Percentiles rank a stretch among this genome's conserved stretches.
phyloP scores from a whole-genome alignment of 1,140 invertebrate species.

The Maconellicoccus hirsutus region DNA sequence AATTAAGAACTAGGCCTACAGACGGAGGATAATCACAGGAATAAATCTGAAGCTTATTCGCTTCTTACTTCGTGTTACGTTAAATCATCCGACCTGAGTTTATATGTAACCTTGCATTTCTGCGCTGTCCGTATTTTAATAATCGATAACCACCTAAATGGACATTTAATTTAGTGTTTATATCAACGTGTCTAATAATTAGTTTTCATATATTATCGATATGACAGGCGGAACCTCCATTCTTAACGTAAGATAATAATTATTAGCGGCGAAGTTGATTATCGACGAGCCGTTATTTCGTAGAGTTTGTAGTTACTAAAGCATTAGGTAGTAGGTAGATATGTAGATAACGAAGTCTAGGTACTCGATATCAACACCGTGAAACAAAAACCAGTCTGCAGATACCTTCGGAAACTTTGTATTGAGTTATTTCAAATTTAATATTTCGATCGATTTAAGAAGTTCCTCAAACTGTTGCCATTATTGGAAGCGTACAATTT shows the following conservation, averaged over 20 bases:
- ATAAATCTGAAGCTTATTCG: neutral
- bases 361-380: too few species aligned
- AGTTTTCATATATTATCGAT: slow-evolving; percentile 16
- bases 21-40: slow-evolving; percentile 6
- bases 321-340: too few species aligned
- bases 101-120: neutral
- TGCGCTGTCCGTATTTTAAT: neutral
- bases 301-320: too few species aligned
- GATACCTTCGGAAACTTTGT: too few species aligned
- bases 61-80: neutral
- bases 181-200: slow-evolving; percentile 17
- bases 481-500: too few species aligned
- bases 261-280: neutral
- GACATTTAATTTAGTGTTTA: slow-evolving; percentile 16
- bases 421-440: too few species aligned
- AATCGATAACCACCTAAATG: slow-evolving; percentile 11
- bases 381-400: too few species aligned
- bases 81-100: neutral
- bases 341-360: too few species aligned
- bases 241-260: slow-evolving; percentile 16
- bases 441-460: too few species aligned
- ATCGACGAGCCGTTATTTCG: neutral
- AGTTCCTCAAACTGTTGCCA: too few species aligned
- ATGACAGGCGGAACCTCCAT: slow-evolving; percentile 2
- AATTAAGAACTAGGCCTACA: slow-evolving; percentile 12